phyloP scores from a whole-genome alignment of 2,888 invertebrate species.

The Lasioglossum lativentre region DNA sequence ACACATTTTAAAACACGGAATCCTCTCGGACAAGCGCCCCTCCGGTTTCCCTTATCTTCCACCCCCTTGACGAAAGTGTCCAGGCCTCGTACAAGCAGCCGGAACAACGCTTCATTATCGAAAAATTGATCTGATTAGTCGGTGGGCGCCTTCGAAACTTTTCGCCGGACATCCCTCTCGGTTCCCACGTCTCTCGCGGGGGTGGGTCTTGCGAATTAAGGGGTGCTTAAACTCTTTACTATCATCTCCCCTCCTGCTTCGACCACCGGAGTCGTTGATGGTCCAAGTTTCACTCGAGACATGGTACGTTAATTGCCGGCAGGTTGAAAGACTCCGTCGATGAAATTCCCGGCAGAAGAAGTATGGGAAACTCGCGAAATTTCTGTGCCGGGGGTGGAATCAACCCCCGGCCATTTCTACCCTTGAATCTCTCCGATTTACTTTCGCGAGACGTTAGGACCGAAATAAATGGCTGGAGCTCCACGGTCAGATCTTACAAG shows the following conservation, averaged over 20 bases:
- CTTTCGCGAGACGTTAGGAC: background rate
- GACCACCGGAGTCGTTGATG: constrained; percentile 2
- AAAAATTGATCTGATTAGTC: constrained; percentile 84
- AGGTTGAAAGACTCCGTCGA: constrained; percentile 31
- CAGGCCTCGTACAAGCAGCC: constrained; percentile 49
- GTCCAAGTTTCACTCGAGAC: constrained; percentile 42
- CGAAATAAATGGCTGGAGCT: background rate
- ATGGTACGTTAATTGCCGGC: constrained; percentile 50
- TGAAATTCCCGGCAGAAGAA: constrained; percentile 19
- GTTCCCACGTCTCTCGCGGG: constrained; percentile 64
- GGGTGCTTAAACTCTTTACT: constrained; percentile 45
- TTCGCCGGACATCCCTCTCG: constrained; percentile 67
- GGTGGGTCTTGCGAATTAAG: constrained; percentile 49
- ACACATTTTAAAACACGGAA: constrained; percentile 71
- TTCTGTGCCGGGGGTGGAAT: background rate
- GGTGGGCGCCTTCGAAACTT: constrained; percentile 62
- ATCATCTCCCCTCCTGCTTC: background rate
- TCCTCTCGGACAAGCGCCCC: constrained; percentile 40
- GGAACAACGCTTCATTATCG: constrained; percentile 81
- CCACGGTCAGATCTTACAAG: background rate
- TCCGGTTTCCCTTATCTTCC: constrained; percentile 13
- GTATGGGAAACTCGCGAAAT: constrained; percentile 18
- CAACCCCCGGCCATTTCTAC: background rate
- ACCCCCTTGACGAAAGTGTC: constrained; percentile 39
- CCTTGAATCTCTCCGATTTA: background rate